Evolutionary conservation across 2,113 vertebrate genomes (phyloP).

Genomic region (Hyaena hyaena): DNA sequence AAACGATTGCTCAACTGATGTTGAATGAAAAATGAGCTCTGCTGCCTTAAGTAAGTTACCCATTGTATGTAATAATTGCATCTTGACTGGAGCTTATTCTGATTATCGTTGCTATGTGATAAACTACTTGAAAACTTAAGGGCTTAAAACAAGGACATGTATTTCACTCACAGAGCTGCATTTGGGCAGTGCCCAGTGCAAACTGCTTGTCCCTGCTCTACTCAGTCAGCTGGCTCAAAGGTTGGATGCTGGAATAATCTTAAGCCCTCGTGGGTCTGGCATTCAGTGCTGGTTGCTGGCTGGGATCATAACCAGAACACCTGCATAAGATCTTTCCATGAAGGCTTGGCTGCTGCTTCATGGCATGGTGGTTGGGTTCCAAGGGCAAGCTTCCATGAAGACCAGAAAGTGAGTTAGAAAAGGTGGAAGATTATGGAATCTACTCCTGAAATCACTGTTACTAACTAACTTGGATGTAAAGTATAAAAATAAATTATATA

Average conservation of each 20-base stretch:
- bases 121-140: neutral
- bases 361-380: neutral
- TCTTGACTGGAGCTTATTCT: neutral
- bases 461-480: too few species aligned
- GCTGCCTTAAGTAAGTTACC: neutral
- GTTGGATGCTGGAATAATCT: neutral
- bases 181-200: neutral
- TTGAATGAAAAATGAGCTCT: constrained; percentile 6
- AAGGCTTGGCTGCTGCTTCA: neutral
- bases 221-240: neutral
- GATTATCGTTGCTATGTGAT: neutral
- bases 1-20: neutral
- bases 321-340: neutral
- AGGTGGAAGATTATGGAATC: neutral
- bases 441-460: too few species aligned
- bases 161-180: neutral
- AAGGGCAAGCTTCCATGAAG: neutral
- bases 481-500: too few species aligned
- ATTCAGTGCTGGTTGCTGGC: neutral
- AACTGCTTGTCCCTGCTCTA: neutral
- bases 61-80: neutral
- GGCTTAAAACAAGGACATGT: neutral
- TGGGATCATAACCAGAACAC: neutral
- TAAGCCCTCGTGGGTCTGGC: neutral
- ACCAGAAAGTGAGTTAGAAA: neutral